Base-by-base conservation (phyloP, 2,797 vertebrate species). In the Psittacula derbiana region DNA sequence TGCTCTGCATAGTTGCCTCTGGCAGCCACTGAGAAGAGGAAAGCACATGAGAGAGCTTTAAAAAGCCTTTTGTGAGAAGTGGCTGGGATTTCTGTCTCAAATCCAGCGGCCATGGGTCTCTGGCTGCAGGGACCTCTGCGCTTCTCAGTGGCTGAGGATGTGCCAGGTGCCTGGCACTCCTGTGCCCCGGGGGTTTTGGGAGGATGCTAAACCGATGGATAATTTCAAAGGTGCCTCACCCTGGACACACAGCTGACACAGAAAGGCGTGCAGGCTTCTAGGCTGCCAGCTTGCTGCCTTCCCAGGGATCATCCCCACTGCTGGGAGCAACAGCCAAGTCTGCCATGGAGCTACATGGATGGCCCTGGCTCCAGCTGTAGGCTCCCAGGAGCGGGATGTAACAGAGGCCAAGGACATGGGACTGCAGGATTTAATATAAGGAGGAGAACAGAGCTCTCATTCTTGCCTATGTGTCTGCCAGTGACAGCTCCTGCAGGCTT, bases 171-270 rank as follows among this genome's bases (percentile, higher is more conserved):
- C 67, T 10, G 4, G 50, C 5, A 3, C 62, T 76, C 75, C 87
- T 84, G 50, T 7, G 5, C 62, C 58, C 38, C 25, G 14, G 70
- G 40, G 2, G 49, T 79, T 88, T 69, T 1, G 7, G 65, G 49
- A 72, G 24, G 80, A 75, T 90, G 72, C 72, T 83, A 43, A 91
- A 79, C n/a, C 66, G n/a, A n/a, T 49, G 11, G 80, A 40, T 71
- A 30, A 90, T 91, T 88, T 80, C 41, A 36, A 53, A 72, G 43
- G 38, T 86, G 73, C 88, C 43, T 76, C 74, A 85, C 86, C 46
- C 67, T 0, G 0, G 80, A 44, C 53, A 49, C 3, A 7, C 44
- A 83, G 55, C 87, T 86, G 80, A 33, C 65, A 91, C 41, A 74
- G 30, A 72, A 83, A 85, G 61, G 61, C 6, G 1, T 80, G 47